These are phyloP conservation scores for Chironomus tepperi DNA, from an alignment of 1,140 invertebrate genomes.

Conservation along the genomic window DNA sequence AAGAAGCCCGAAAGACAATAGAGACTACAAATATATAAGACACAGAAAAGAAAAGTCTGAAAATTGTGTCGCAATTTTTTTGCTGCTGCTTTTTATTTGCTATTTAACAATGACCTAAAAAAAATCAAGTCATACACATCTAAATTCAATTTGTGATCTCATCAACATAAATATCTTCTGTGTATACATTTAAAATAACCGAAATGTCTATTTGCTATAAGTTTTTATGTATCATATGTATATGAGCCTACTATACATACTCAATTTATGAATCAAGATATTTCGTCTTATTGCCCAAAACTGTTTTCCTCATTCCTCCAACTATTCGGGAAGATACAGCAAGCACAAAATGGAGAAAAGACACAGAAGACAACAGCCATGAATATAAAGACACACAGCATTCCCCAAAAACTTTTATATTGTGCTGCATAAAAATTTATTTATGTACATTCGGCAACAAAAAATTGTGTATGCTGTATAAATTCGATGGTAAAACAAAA, in stretches of 20 bases:
- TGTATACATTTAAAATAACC: not conserved
- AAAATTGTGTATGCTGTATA: no score
- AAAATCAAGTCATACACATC: constrained; percentile 13
- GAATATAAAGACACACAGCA: no score
- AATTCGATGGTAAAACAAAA: no score
- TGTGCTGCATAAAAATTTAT: no score
- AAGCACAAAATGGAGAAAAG: no score
- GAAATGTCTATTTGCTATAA: not conserved
- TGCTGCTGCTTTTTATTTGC: not conserved
- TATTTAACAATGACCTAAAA: constrained; percentile 14
- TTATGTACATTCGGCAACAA: no score
- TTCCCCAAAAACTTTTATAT: no score
- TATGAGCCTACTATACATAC: not conserved
- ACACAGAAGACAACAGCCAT: no score
- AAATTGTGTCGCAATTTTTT: constrained; percentile 7
- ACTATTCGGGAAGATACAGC: no score
- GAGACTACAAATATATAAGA: not conserved
- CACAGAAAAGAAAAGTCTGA: not conserved
- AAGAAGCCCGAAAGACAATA: no score
- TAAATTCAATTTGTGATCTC: constrained; percentile 14
- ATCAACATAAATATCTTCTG: not conserved
- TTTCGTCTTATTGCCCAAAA: not conserved
- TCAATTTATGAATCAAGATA: constrained; percentile 14
- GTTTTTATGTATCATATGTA: not conserved
- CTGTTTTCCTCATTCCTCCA: no score